Percentiles rank a stretch among this genome's conserved stretches.
These are phyloP conservation scores for Heterotis niloticus DNA, from an alignment of 2,113 vertebrate genomes.

Conservation along the genomic window DNA sequence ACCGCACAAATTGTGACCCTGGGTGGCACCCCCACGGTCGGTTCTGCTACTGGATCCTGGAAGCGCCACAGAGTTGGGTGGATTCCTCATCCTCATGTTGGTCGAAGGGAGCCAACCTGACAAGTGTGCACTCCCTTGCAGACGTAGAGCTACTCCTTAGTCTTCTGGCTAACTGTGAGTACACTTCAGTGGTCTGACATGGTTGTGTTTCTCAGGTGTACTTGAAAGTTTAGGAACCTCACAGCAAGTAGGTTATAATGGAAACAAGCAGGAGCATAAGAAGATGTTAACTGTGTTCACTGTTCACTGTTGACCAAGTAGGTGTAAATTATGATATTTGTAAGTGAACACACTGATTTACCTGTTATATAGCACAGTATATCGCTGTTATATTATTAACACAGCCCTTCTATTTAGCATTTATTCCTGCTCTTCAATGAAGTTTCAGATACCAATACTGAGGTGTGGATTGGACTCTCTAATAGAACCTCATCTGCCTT, in stretches of 20 bases:
- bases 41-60: slow-evolving; percentile 76
- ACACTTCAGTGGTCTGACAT: not conserved
- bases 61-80: slow-evolving; percentile 71
- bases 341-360: no score
- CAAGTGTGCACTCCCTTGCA: slow-evolving; percentile 72
- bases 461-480: slow-evolving; percentile 84
- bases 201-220: no score
- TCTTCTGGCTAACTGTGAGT: slow-evolving; percentile 73
- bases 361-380: not conserved
- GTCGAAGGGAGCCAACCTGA: slow-evolving; percentile 61
- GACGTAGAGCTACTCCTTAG: slow-evolving; percentile 75
- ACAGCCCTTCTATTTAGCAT: not conserved
- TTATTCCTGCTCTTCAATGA: not conserved
- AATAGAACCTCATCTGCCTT: slow-evolving; percentile 63
- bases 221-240: not conserved
- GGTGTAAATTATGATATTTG: no score
- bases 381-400: not conserved
- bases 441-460: slow-evolving; percentile 67
- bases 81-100: slow-evolving; percentile 70
- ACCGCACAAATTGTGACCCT: slow-evolving; percentile 68
- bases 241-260: not conserved
- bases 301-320: no score
- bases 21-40: slow-evolving; percentile 78
- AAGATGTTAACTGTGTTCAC: not conserved
- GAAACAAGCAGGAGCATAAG: not conserved